Conservation (phyloP, 1,140 invertebrate species). For the Eueides isabella region DNA sequence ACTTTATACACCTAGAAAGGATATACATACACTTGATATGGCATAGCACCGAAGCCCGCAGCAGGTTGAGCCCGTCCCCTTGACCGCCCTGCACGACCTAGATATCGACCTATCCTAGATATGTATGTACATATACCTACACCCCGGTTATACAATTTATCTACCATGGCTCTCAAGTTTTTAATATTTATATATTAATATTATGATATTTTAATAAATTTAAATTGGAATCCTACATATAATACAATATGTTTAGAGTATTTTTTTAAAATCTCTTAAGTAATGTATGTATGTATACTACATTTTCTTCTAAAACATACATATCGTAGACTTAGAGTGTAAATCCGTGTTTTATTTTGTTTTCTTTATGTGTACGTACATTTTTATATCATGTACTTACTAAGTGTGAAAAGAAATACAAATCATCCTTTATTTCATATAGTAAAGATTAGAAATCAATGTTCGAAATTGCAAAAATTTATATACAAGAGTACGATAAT, state of each 20-base stretch:
- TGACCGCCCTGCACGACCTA: slow-evolving; percentile 50
- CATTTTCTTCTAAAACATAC: too few relatives aligned
- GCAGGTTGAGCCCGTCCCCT: slow-evolving; percentile 41
- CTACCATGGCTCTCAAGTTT: neutral
- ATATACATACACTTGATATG: slow-evolving; percentile 6
- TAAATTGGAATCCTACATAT: neutral
- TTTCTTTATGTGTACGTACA: too few relatives aligned
- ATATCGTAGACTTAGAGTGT: too few relatives aligned
- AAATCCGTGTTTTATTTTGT: too few relatives aligned
- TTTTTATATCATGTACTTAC: too few relatives aligned
- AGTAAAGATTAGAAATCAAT: too few relatives aligned
- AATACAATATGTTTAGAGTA: neutral
- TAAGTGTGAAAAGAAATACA: too few relatives aligned
- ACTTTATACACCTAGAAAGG: neutral
- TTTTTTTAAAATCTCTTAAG: too few relatives aligned
- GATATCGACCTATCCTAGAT: slow-evolving; percentile 47
- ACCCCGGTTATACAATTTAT: slow-evolving; percentile 7
- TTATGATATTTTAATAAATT: neutral
- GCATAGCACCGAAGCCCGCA: slow-evolving; percentile 14
- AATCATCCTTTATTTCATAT: too few relatives aligned
- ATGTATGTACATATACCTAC: slow-evolving; percentile 26
- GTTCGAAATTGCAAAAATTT: too few relatives aligned
- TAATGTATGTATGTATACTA: too few relatives aligned
- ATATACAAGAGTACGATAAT: too few relatives aligned
- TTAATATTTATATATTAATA: neutral